Evolutionary conservation across 2,113 vertebrate species (phyloP).

Genomic region (Fregata magnificens): DNA sequence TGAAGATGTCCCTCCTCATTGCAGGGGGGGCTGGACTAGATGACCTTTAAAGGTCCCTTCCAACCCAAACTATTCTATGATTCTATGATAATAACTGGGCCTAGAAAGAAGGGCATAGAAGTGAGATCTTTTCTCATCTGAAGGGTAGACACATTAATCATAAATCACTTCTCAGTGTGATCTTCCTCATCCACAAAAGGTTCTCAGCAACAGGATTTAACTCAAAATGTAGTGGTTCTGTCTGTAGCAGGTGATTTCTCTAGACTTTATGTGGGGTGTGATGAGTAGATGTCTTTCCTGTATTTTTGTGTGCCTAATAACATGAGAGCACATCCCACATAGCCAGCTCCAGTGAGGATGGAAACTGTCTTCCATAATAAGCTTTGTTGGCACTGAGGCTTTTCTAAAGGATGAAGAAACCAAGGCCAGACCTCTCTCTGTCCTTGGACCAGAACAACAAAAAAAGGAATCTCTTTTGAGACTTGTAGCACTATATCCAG

Average conservation of each 20-base stretch:
- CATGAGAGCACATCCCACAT: neutral
- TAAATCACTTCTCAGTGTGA: neutral
- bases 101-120: neutral
- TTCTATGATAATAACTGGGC: neutral
- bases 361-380: neutral
- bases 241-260: neutral
- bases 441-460: neutral
- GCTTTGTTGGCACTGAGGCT: neutral
- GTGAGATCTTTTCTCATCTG: neutral
- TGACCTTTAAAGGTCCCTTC: neutral
- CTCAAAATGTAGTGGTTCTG: neutral
- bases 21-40: neutral
- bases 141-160: neutral
- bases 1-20: neutral
- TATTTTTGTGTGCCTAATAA: neutral
- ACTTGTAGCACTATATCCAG: neutral
- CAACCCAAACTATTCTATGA: neutral
- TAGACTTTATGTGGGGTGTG: neutral
- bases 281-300: neutral
- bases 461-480: neutral
- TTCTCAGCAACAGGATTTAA: neutral
- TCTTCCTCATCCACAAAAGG: neutral
- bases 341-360: neutral
- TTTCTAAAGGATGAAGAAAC: neutral
- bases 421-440: neutral